Evolutionary conservation across 2,888 invertebrate genomes (phyloP), one percentile per base, ranked within the genome.

Genomic region (Papilio elwesi): DNA sequence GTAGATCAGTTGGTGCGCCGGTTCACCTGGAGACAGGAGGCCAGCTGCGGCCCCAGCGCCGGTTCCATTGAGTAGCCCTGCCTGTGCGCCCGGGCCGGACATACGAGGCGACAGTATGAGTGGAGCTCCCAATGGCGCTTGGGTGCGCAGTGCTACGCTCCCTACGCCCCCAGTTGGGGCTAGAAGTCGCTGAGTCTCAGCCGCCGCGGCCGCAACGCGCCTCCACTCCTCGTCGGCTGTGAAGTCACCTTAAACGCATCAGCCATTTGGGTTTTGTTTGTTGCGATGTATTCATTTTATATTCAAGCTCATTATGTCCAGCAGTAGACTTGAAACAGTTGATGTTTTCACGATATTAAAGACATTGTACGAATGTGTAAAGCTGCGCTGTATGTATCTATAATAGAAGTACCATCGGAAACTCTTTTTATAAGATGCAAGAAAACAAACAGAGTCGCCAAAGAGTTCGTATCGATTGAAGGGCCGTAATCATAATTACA

Each of bases 101-200:
- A 98, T 97, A 81, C 98, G 95, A 74, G 98, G 98, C 59, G 98
- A 98, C 76, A 99, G 95, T 82, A 99, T 98, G 85, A 99, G 95
- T 4, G 98, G 99, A 0, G 98, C 98, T 47, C 99, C 98, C 75
- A 98, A 89, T 0, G 98, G 98, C 11, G 97, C 96, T 68, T 95
- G 96, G 4, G 96, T 95, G 77, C 95, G 94, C 75, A 96, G 90
- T 52, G 95, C 93, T 77, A 97, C 89, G 63, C 96, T 96, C 0
- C 89, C 87, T 78, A 80, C 94, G 79, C 85, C 95, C 73, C 90
- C 93, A 0, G 86, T 87, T 11, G 94, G 95, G 16, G 95, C 95
- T 68, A 97, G 89, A 74, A 97, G 94, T 63, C 97, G 95, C 87
- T 97, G 97, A 16, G 96, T 96, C 85, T 97, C 97, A 0, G 96